Percentiles rank a stretch among this genome's conserved stretches.
Evolutionary conservation across 1,140 invertebrate species (phyloP).

Genomic region (Drosophila ironensis): DNA sequence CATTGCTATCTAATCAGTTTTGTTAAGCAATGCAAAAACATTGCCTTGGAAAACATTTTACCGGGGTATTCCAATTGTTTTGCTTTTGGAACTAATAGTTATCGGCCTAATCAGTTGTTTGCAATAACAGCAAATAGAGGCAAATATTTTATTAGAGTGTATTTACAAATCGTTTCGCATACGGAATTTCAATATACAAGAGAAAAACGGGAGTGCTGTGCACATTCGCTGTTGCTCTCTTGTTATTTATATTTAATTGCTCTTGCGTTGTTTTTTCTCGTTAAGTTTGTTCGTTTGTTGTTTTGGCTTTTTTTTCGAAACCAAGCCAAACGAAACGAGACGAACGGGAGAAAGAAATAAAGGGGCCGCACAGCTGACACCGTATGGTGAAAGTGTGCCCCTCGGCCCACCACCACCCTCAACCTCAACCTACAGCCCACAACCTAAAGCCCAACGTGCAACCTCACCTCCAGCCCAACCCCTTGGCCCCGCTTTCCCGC

Average conservation of each 20-base stretch:
- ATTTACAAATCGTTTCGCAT: too few relatives aligned
- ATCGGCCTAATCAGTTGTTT: too few relatives aligned
- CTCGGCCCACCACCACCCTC: too few relatives aligned
- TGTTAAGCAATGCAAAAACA: conserved; percentile 52
- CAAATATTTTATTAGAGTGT: too few relatives aligned
- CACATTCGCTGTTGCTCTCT: background rate
- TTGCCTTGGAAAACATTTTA: conserved; percentile 25
- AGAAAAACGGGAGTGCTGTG: conserved; percentile 22
- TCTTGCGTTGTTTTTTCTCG: conserved; percentile 44
- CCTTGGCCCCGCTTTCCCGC: background rate
- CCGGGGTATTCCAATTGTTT: background rate
- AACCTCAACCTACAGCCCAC: too few relatives aligned
- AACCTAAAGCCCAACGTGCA: too few relatives aligned
- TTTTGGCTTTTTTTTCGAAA: conserved; percentile 56
- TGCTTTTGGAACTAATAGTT: conserved; percentile 8
- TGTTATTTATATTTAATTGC: conserved; percentile 61
- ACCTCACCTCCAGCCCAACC: too few relatives aligned
- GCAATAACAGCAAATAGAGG: too few relatives aligned
- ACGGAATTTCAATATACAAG: too few relatives aligned
- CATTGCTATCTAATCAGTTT: too few relatives aligned
- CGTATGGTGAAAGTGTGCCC: conserved; percentile 65
- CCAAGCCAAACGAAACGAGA: too few relatives aligned
- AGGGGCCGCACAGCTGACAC: conserved; percentile 62
- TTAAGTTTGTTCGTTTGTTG: conserved; percentile 58
- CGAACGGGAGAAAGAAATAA: conserved; percentile 16